phyloP scores from a whole-genome alignment of 2,797 vertebrate genomes.

The Gallirallus australis region DNA sequence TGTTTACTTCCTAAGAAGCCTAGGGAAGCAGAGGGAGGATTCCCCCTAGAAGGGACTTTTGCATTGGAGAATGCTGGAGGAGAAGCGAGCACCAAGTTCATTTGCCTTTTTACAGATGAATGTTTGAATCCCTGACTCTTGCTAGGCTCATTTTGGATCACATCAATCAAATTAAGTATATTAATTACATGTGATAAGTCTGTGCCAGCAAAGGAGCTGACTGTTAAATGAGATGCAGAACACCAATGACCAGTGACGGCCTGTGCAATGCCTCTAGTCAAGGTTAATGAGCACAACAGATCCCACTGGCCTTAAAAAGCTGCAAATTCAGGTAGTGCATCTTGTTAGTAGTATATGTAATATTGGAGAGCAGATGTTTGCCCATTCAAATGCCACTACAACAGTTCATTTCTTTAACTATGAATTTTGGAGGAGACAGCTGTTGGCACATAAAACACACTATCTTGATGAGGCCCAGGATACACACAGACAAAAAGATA shows the following conservation, averaged over 20 bases:
- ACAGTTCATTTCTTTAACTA: background rate
- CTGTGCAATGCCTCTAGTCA: background rate
- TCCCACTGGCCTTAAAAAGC: background rate
- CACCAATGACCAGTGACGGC: background rate
- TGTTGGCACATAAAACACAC: background rate
- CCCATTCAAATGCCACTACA: background rate
- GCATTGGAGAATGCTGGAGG: background rate
- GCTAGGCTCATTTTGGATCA: background rate
- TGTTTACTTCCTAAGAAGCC: background rate
- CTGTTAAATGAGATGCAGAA: background rate
- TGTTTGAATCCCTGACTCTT: background rate
- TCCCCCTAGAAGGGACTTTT: background rate
- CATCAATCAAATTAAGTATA: slow-evolving; percentile 10
- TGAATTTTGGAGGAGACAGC: background rate
- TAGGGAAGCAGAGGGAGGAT: background rate
- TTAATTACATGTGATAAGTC: background rate
- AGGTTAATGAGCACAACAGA: background rate
- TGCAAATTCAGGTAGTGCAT: background rate
- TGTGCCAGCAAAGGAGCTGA: background rate
- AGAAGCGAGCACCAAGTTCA: background rate
- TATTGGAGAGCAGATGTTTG: background rate
- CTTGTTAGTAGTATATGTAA: background rate
- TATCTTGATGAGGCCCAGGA: background rate
- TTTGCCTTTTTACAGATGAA: background rate
- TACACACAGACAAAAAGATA: background rate